Conservation (phyloP, 2,888 invertebrate species). For the Altica lythri region DNA sequence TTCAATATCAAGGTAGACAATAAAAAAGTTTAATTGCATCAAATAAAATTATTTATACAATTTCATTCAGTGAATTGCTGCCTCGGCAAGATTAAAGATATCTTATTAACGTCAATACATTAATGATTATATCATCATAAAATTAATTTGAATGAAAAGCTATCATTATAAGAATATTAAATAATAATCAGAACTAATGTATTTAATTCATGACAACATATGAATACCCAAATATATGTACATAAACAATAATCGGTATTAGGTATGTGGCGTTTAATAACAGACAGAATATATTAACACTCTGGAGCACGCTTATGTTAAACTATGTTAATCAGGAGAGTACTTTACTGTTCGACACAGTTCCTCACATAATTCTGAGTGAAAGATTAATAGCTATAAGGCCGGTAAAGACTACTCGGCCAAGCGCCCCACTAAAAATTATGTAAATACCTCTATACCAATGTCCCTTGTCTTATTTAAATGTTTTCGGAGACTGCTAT, state of each 20-base stretch:
- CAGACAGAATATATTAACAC: conserved; percentile 47
- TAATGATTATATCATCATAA: conserved; percentile 20
- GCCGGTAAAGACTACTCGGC: conserved; percentile 23
- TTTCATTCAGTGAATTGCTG: too few relatives aligned
- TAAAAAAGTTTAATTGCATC: too few relatives aligned
- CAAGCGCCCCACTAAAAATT: conserved; percentile 36
- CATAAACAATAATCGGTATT: conserved; percentile 42
- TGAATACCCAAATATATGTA: conserved; percentile 31
- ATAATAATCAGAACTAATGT: conserved; percentile 29
- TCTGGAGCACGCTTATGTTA: conserved; percentile 49
- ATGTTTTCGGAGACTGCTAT: conserved; percentile 43
- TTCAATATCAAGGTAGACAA: too few relatives aligned
- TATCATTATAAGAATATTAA: conserved; percentile 26
- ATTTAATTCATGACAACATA: conserved; percentile 30
- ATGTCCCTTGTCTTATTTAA: conserved; percentile 47
- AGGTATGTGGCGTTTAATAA: conserved; percentile 45
- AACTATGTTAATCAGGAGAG: conserved; percentile 48
- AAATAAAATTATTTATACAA: too few relatives aligned
- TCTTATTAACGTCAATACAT: conserved; percentile 17
- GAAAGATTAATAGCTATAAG: conserved; percentile 40
- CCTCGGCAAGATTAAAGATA: conserved; percentile 10
- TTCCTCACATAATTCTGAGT: conserved; percentile 36
- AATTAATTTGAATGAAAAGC: conserved; percentile 22
- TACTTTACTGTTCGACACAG: conserved; percentile 41
- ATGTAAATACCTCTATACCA: conserved; percentile 35